A percentile compares a stretch with the other conserved stretches of the same genome.
phyloP scores from a whole-genome alignment of 1,140 invertebrate species.

The Aethina tumida region DNA sequence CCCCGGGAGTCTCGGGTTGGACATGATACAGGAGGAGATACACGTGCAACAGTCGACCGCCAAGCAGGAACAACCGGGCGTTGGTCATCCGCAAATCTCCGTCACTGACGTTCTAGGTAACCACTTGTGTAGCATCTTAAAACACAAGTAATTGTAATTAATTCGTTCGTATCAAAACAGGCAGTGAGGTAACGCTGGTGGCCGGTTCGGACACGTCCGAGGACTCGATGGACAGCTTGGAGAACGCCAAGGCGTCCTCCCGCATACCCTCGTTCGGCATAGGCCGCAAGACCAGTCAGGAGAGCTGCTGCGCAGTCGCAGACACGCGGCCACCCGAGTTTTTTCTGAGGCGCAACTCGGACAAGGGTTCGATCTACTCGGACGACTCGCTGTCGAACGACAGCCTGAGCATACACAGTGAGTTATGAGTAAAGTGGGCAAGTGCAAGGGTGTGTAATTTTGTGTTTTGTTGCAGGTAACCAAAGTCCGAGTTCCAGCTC shows the following conservation, averaged over 20 bases:
- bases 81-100: conserved; percentile 70
- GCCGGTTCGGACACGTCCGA: conserved; percentile 52
- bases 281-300: conserved; percentile 53
- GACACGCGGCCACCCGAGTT: conserved; percentile 22
- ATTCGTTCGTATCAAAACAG: too few species aligned
- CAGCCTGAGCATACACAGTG: conserved; percentile 27
- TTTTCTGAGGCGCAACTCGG: conserved; percentile 35
- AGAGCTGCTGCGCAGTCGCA: too few species aligned
- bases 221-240: conserved; percentile 51
- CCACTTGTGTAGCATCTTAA: too few species aligned
- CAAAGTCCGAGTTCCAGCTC: conserved; percentile 32
- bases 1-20: conserved; percentile 58
- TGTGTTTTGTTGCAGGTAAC: too few species aligned
- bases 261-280: conserved; percentile 48
- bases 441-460: too few species aligned
- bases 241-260: conserved; percentile 36
- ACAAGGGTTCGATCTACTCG: conserved; percentile 55
- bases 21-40: conserved; percentile 79
- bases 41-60: conserved; percentile 23
- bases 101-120: conserved; percentile 74
- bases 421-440: too few species aligned
- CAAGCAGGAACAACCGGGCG: conserved; percentile 25
- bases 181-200: conserved; percentile 66
- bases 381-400: conserved; percentile 58
- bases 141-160: too few species aligned